Percentiles rank a stretch among this genome's conserved stretches.
Evolutionary conservation across 1,140 invertebrate genomes (phyloP).

Genomic region (Drosophila oshimai): DNA sequence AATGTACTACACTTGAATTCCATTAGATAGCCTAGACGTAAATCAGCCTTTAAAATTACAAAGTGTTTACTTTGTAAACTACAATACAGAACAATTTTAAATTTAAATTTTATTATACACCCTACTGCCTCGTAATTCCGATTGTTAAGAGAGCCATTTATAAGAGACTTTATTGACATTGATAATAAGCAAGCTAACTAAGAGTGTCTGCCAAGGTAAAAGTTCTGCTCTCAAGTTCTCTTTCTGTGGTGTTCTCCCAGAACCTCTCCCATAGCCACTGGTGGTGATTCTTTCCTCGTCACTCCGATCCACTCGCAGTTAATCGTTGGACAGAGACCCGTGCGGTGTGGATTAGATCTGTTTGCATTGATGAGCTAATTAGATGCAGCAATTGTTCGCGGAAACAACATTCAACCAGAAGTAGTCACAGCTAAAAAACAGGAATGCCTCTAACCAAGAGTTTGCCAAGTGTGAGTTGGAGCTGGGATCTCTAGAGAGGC

Average conservation of each 20-base stretch:
- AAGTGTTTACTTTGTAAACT: too few species aligned
- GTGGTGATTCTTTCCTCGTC: not conserved
- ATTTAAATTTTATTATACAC: not conserved
- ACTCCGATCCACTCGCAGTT: constrained; percentile 6
- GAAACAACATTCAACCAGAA: constrained; percentile 24
- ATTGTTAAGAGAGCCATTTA: not conserved
- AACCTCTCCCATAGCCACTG: not conserved
- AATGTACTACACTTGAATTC: too few species aligned
- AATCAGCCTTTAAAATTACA: too few species aligned
- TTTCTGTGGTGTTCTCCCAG: not conserved
- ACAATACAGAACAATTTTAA: too few species aligned
- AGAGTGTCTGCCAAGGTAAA: constrained; percentile 3
- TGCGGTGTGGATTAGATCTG: constrained; percentile 21
- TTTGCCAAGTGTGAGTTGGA: constrained; percentile 46
- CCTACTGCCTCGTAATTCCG: not conserved
- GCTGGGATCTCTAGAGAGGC: not conserved
- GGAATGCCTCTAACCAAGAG: constrained; percentile 52
- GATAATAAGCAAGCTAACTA: not conserved
- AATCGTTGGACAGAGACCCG: not conserved
- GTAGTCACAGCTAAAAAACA: constrained; percentile 11
- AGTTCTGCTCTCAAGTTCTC: constrained; percentile 4
- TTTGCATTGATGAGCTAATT: constrained; percentile 65
- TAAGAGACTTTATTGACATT: constrained; percentile 8
- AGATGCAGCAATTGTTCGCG: constrained; percentile 17
- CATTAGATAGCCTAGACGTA: too few species aligned